Evolutionary conservation across 2,797 vertebrate species (phyloP).

Genomic region (Labroides dimidiatus): DNA sequence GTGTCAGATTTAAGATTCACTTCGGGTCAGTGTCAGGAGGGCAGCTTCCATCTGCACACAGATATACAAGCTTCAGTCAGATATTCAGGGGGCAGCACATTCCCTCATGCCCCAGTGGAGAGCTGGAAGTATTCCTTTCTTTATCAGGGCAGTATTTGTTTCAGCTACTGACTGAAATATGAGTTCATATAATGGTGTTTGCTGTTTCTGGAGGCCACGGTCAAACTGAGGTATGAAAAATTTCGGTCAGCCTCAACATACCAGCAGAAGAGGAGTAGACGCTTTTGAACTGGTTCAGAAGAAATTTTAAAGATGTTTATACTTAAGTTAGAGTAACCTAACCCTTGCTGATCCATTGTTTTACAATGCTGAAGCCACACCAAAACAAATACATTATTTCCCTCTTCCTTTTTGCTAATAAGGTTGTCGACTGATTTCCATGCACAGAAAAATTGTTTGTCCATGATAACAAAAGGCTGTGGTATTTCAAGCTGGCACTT

Average conservation of each 20-base stretch:
- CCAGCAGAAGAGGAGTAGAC: not conserved
- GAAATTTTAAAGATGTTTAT: too few species aligned
- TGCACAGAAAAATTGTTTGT: too few species aligned
- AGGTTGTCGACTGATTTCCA: too few species aligned
- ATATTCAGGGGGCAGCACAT: constrained; percentile 54
- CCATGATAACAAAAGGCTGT: too few species aligned
- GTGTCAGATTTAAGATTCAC: constrained; percentile 17
- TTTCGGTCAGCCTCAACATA: constrained; percentile 26
- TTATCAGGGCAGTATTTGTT: constrained; percentile 58
- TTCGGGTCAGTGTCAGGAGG: constrained; percentile 60
- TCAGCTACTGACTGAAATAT: constrained; percentile 62
- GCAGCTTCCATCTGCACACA: constrained; percentile 68
- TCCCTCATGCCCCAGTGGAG: constrained; percentile 56
- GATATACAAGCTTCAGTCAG: constrained; percentile 57
- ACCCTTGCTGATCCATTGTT: too few species aligned
- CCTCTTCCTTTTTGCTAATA: too few species aligned
- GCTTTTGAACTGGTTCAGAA: too few species aligned
- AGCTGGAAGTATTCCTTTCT: constrained; percentile 71
- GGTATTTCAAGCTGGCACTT: too few species aligned
- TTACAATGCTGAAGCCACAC: too few species aligned
- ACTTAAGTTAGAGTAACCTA: too few species aligned
- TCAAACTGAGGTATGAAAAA: constrained; percentile 37
- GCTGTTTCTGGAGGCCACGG: constrained; percentile 49
- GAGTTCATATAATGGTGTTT: constrained; percentile 52
- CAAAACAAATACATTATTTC: too few species aligned